phyloP scores from a whole-genome alignment of 2,113 vertebrate genomes.

The Apistogramma diplotaenia region DNA sequence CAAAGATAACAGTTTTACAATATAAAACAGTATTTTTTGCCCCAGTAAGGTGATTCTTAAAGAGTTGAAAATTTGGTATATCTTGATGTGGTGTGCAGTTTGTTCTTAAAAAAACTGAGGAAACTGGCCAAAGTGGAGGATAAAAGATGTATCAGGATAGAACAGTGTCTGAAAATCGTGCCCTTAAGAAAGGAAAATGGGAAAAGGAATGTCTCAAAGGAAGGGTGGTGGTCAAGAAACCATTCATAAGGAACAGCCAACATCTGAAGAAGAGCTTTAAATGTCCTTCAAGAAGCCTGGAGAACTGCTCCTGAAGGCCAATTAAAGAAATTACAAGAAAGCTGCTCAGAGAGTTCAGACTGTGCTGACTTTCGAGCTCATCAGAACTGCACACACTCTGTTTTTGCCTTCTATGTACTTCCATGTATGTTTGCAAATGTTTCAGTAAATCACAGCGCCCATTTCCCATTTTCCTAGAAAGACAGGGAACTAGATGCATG shows the following conservation, averaged over 20 bases:
- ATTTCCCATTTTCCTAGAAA: background rate
- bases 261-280: background rate
- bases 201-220: background rate
- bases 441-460: background rate
- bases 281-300: background rate
- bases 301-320: background rate
- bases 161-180: background rate
- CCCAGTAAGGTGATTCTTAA: too few relatives aligned
- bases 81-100: background rate
- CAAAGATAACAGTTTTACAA: too few relatives aligned
- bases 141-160: too few relatives aligned
- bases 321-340: background rate
- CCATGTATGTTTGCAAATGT: background rate
- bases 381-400: too few relatives aligned
- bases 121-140: too few relatives aligned
- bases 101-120: too few relatives aligned
- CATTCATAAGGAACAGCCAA: background rate
- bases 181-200: background rate
- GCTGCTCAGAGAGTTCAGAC: background rate
- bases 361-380: background rate
- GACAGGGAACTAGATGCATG: background rate
- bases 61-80: background rate
- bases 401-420: background rate
- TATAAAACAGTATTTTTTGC: too few relatives aligned
- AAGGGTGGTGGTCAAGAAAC: background rate